phyloP scores from a whole-genome alignment of 2,113 vertebrate species.

The Oxyura jamaicensis region DNA sequence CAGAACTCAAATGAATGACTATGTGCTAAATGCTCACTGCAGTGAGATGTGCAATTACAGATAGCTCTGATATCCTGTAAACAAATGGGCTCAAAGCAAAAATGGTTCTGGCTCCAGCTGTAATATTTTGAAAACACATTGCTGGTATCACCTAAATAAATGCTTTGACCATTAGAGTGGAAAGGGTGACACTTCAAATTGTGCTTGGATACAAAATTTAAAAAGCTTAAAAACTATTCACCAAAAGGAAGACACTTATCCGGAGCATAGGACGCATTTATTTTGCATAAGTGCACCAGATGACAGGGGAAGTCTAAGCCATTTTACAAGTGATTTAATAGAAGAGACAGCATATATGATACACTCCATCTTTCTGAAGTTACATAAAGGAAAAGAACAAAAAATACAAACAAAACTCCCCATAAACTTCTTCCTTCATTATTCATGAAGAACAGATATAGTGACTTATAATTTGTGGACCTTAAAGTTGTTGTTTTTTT shows the following conservation, averaged over 20 bases:
- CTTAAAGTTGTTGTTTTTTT: not conserved
- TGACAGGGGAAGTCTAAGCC: slow-evolving; percentile 58
- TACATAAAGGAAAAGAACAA: slow-evolving; percentile 50
- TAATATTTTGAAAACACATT: slow-evolving; percentile 64
- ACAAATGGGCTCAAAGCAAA: slow-evolving; percentile 34
- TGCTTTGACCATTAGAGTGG: slow-evolving; percentile 64
- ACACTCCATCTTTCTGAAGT: slow-evolving; percentile 53
- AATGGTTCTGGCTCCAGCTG: slow-evolving; percentile 49
- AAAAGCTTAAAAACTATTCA: slow-evolving; percentile 54
- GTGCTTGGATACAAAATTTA: slow-evolving; percentile 56
- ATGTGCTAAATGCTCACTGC: slow-evolving; percentile 43
- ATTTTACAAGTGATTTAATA: slow-evolving; percentile 58
- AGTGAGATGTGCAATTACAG: slow-evolving; percentile 46
- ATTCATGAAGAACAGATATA: slow-evolving; percentile 15
- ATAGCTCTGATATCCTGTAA: slow-evolving; percentile 57
- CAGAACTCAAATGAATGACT: slow-evolving; percentile 55
- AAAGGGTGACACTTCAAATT: slow-evolving; percentile 60
- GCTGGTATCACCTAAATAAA: slow-evolving; percentile 60
- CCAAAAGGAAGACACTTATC: slow-evolving; percentile 60
- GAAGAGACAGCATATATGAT: slow-evolving; percentile 42
- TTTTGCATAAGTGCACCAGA: slow-evolving; percentile 67
- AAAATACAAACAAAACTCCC: slow-evolving; percentile 30
- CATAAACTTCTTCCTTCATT: slow-evolving; percentile 51
- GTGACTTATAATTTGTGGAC: not conserved
- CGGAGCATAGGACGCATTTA: slow-evolving; percentile 55